Base-by-base conservation (phyloP, 2,113 vertebrate species). In the Antennarius striatus region DNA sequence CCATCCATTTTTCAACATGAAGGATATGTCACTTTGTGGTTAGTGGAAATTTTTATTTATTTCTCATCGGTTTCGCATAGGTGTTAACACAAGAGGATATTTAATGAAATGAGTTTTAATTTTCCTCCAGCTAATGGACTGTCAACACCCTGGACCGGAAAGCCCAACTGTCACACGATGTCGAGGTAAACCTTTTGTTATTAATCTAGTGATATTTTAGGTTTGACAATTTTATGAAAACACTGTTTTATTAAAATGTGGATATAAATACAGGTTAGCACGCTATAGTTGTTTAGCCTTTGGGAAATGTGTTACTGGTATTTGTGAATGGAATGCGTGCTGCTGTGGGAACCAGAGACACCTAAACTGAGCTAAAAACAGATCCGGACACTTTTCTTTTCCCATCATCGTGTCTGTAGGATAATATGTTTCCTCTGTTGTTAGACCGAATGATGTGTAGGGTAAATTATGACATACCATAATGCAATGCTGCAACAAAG, bases 1-100 rank as follows among this genome's bases (percentile, higher is more conserved):
- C 75, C 63, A 17, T 67, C 83, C 3, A 80, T 83, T 85, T 86
- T 77, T 78, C 74, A 81, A 60, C 51, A 61, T 72, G 77, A 88
- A 85, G 72, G 77, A 48, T 5, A 39, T 80, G 73, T 76, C 78
- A 80, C 75, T 76, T 80, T 61, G 72, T 43, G 62, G 68, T 69
- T 39, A 74, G 73, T 69, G 69, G n/a, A 71, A 77, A 75, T 5
- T 13, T 53, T 57, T 62, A 47, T 75, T 68, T 78, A 65, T 75
- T 68, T 56, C 63, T 60, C 55, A 22, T 49, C 29, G 17, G 22
- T 56, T 63, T 60, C 15, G 56, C 40, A 15, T 30, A 22, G 51
- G 32, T 75, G 46, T 71, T 78, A 76, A 79, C 76, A 56, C 75
- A 83, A 77, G 8, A 8, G 49, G 39, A 75, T 64, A 71, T 74